These are phyloP conservation scores for Pelobates cultripes DNA, from an alignment of 2,797 vertebrate genomes.

Conservation along the genomic window DNA sequence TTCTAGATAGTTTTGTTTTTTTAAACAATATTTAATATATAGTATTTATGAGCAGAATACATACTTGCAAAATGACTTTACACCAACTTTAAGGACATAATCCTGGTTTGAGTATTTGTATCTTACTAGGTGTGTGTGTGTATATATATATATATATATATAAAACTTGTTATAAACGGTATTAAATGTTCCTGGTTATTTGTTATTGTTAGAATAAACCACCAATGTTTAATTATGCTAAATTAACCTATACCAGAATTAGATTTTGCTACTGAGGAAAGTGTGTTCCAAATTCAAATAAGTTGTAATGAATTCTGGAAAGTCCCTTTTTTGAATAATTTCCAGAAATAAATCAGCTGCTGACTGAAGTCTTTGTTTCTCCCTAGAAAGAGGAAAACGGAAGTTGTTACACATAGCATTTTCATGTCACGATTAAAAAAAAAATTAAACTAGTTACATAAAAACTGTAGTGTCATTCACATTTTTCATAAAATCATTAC, in stretches of 20 bases:
- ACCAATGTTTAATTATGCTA: no score
- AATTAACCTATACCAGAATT: neutral
- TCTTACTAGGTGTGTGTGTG: no score
- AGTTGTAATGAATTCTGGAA: conserved; percentile 78
- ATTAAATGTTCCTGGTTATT: no score
- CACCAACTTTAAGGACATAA: no score
- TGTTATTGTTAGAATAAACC: no score
- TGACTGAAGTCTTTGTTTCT: conserved; percentile 60
- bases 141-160: no score
- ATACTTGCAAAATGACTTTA: no score
- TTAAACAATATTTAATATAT: no score
- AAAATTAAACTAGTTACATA: neutral
- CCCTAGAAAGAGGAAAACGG: conserved; percentile 59
- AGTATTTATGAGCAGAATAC: no score
- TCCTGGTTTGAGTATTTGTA: no score
- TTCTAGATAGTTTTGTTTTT: no score
- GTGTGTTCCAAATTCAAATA: conserved; percentile 74
- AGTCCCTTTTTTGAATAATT: conserved; percentile 70
- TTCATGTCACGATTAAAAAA: neutral
- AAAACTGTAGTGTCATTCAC: neutral
- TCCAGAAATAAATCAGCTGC: conserved; percentile 71
- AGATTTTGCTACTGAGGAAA: conserved; percentile 60
- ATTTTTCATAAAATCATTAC: neutral
- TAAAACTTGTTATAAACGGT: no score
- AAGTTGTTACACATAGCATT: neutral